These are phyloP conservation scores for Agrochola circellaris DNA, from an alignment of 2,888 invertebrate genomes.

Conservation along the genomic window DNA sequence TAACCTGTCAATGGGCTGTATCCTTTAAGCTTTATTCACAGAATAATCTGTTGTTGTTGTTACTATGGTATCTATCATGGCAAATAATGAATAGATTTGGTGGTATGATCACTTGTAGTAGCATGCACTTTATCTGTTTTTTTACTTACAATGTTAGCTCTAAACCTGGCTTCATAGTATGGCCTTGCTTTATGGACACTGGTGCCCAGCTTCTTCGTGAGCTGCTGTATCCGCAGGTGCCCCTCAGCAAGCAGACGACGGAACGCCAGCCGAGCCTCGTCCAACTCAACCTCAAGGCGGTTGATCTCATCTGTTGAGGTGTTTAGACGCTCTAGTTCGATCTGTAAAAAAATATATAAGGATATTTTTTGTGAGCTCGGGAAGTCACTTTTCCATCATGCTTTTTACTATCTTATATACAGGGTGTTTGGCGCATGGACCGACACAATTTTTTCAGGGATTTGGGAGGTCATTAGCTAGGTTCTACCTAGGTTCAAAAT, in stretches of 20 bases:
- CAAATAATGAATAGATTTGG: neutral
- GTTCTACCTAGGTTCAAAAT: too few species aligned
- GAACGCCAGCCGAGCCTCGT: constrained; percentile 96
- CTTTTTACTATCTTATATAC: neutral
- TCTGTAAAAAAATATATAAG: constrained; percentile 83
- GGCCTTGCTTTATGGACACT: constrained; percentile 97
- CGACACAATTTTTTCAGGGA: too few species aligned
- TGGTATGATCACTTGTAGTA: neutral
- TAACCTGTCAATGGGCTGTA: neutral
- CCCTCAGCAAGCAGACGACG: constrained; percentile 95
- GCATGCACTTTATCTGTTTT: neutral
- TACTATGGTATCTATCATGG: neutral
- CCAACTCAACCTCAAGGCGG: constrained; percentile 96
- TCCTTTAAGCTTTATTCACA: neutral
- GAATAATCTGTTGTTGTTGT: neutral
- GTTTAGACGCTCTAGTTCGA: constrained; percentile 97
- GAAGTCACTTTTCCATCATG: neutral
- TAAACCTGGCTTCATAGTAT: constrained; percentile 96
- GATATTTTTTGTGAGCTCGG: too few species aligned
- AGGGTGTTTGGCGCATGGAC: too few species aligned
- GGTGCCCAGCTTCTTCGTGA: constrained; percentile 95
- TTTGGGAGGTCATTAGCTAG: too few species aligned
- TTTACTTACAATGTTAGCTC: constrained; percentile 93
- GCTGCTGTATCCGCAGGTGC: constrained; percentile 94
- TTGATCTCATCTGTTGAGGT: constrained; percentile 98